Conservation (phyloP, 1,140 invertebrate species). For the Drosophila simulans region DNA sequence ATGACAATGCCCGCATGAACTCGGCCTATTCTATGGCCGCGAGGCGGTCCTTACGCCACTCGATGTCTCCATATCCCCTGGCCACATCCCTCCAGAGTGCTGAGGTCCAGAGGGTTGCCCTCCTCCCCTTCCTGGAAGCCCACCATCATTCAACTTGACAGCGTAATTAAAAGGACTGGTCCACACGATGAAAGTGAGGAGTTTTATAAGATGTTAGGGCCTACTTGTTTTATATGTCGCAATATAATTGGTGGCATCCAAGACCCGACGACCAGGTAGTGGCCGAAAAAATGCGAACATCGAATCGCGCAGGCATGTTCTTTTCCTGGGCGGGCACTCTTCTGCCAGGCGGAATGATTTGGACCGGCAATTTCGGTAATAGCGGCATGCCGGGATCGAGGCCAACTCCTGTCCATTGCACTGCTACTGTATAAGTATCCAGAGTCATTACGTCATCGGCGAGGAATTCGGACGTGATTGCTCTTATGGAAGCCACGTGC, state of each 20-base stretch:
- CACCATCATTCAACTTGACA: slow-evolving; percentile 49
- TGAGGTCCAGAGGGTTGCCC: not conserved
- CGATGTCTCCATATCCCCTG: slow-evolving; percentile 19
- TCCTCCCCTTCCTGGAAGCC: not conserved
- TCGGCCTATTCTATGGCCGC: slow-evolving; percentile 19
- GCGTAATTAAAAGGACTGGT: slow-evolving; percentile 55
- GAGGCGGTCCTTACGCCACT: slow-evolving; percentile 21
- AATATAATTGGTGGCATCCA: slow-evolving; percentile 68
- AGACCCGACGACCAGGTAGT: slow-evolving; percentile 35
- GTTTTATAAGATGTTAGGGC: slow-evolving; percentile 51
- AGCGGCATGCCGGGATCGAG: slow-evolving; percentile 61
- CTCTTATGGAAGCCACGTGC: slow-evolving; percentile 50
- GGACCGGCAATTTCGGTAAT: slow-evolving; percentile 78
- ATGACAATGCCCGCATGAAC: slow-evolving; percentile 40
- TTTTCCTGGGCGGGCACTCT: slow-evolving; percentile 51
- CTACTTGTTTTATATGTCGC: slow-evolving; percentile 44
- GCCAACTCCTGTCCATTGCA: slow-evolving; percentile 52
- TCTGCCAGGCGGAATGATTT: slow-evolving; percentile 76
- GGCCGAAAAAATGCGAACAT: slow-evolving; percentile 40
- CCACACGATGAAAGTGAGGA: slow-evolving; percentile 29
- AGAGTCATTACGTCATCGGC: slow-evolving; percentile 68
- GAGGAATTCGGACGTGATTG: slow-evolving; percentile 56
- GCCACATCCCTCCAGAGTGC: not conserved
- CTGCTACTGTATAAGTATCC: slow-evolving; percentile 76
- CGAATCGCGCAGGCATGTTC: slow-evolving; percentile 40